Base-by-base conservation (phyloP, 2,888 invertebrate genomes). In the Drosophila borborema region DNA sequence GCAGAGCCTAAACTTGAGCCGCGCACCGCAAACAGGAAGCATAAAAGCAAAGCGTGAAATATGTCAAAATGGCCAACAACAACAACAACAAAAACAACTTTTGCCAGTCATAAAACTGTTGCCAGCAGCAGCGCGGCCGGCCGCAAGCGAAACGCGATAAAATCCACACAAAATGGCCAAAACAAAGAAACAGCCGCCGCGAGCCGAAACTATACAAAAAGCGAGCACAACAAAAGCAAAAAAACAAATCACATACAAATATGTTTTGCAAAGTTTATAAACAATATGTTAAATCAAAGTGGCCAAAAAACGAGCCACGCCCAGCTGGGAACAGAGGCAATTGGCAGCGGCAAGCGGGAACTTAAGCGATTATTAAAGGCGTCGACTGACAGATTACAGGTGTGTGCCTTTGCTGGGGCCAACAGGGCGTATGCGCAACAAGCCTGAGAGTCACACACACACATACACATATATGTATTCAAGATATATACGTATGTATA, bases 281-380 rank as follows among this genome's bases (percentile, higher is more conserved):
- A 82, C 79, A 80, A 80, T 72, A 73, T 75, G 64, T 67, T 56
- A 61, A 77, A 65, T 65, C 71, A 74, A 72, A 68, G 72, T 66
- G 38, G 61, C 54, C 65, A 56, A 48, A n/a, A 28, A 51, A 46
- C 36, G 41, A 51, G 49, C 53, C 59, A 71, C 58, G 80, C 72
- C 64, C 51, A 18, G 40, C 36, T 9, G 20, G 34, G 31, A 20
- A 16, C 9, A 18, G 5, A 45, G 4, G 23, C 58, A 3, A 28
- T 28, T 6, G 41, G 36, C 60, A 45, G 2, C 2, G 23, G 23
- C 20, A 20, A 20, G 63, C 31, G 55, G 63, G 9, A 2, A 36
- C 71, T 76, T 78, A 85, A 83, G 73, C 80, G 84, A 74, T 83
- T 90, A 81, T 89, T 89, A 89, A 85, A 87, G 85, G 86, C 77